phyloP scores from a whole-genome alignment of 2,888 invertebrate species.

The Catocala nupta region DNA sequence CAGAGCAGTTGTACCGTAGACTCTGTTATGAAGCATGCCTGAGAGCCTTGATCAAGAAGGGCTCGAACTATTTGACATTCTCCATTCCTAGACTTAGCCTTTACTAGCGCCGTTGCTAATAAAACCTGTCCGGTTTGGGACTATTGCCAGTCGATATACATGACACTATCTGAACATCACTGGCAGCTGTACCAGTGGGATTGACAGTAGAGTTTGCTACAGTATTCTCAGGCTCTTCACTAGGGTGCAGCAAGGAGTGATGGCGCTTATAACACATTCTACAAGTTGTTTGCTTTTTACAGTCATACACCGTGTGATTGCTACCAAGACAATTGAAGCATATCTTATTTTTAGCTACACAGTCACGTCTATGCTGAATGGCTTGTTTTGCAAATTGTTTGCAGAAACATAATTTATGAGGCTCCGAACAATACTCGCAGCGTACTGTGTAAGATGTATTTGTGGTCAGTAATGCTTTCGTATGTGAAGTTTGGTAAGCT shows the following conservation, averaged over 20 bases:
- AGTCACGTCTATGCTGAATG: not conserved
- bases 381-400: not conserved
- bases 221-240: slow-evolving; percentile 3
- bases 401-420: slow-evolving; percentile 30
- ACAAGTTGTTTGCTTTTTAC: slow-evolving; percentile 7
- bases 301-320: not conserved
- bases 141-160: slow-evolving; percentile 16
- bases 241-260: slow-evolving; percentile 21
- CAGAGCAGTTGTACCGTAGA: slow-evolving; percentile 39
- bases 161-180: slow-evolving; percentile 13
- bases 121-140: slow-evolving; percentile 35
- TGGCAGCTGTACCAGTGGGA: slow-evolving; percentile 6
- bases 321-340: slow-evolving; percentile 4
- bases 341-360: not conserved
- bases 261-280: slow-evolving; percentile 16
- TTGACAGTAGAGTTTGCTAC: not conserved
- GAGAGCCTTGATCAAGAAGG: slow-evolving; percentile 29
- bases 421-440: slow-evolving; percentile 42
- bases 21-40: slow-evolving; percentile 46
- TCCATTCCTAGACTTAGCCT: slow-evolving; percentile 30
- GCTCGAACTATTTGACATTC: slow-evolving; percentile 28
- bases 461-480: slow-evolving; percentile 15
- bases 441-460: not conserved
- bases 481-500: not conserved
- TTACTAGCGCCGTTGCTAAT: slow-evolving; percentile 13